These are phyloP conservation scores for Gibbula magus DNA, from an alignment of 2,888 invertebrate species.

Conservation along the genomic window DNA sequence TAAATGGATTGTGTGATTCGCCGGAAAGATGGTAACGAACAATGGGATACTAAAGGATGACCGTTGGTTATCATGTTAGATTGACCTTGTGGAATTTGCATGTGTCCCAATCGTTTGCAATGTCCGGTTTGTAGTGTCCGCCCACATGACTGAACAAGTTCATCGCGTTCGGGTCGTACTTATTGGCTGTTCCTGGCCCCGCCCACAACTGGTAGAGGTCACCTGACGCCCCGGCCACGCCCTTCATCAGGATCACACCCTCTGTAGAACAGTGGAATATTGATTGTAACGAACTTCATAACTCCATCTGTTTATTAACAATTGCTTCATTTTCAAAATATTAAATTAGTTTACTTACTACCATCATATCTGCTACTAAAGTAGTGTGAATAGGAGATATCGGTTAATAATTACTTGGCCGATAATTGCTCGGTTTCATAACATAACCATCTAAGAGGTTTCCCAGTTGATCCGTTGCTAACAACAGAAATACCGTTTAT, in stretches of 20 bases:
- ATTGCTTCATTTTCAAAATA: too few relatives aligned
- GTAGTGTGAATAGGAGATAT: too few relatives aligned
- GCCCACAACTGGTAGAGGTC: constrained; percentile 53
- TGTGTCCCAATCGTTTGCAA: constrained; percentile 52
- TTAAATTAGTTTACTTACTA: too few relatives aligned
- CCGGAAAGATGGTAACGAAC: background rate
- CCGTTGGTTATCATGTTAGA: too few relatives aligned
- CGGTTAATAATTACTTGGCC: too few relatives aligned
- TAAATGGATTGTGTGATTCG: background rate
- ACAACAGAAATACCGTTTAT: too few relatives aligned
- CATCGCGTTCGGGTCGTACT: constrained; percentile 52
- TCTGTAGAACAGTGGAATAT: constrained; percentile 19
- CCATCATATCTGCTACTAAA: too few relatives aligned
- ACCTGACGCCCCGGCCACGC: constrained; percentile 56
- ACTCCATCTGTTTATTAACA: too few relatives aligned
- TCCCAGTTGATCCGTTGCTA: too few relatives aligned
- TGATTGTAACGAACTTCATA: too few relatives aligned
- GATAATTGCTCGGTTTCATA: too few relatives aligned
- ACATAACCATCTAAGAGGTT: too few relatives aligned
- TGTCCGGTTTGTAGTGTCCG: constrained; percentile 55
- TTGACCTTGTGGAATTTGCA: constrained; percentile 55
- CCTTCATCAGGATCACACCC: constrained; percentile 57
- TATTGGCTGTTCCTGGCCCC: constrained; percentile 43
- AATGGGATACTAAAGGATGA: background rate
- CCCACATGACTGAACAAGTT: constrained; percentile 49